These are phyloP conservation scores for Oncorhynchus clarkii DNA, from an alignment of 2,113 vertebrate genomes.

Conservation along the genomic window DNA sequence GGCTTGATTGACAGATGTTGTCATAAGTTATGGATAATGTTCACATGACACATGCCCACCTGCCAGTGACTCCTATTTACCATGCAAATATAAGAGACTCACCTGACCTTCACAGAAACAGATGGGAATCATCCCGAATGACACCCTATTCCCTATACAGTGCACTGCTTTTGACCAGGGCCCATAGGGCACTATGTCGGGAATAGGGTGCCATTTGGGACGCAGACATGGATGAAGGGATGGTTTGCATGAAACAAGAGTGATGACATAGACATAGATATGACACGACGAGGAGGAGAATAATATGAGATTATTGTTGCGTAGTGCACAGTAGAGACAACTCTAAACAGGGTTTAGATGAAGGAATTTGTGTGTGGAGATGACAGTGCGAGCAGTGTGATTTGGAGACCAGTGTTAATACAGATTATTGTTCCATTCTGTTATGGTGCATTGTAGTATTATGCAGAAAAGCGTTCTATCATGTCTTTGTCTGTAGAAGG, in stretches of 20 bases:
- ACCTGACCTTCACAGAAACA: conserved; percentile 1
- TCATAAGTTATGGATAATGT: neutral
- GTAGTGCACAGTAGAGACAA: neutral
- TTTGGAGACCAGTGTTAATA: neutral
- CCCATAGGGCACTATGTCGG: neutral
- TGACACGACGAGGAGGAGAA: neutral
- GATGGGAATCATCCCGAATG: too few relatives aligned
- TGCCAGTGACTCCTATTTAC: conserved; percentile 43
- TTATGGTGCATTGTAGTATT: too few relatives aligned
- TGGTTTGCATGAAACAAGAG: conserved; percentile 40
- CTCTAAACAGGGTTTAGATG: neutral
- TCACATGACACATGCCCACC: neutral
- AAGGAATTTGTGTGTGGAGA: neutral
- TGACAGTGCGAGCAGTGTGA: neutral
- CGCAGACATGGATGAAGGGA: neutral
- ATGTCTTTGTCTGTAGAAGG: too few relatives aligned
- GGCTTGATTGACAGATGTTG: neutral
- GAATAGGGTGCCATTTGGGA: too few relatives aligned
- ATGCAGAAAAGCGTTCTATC: too few relatives aligned
- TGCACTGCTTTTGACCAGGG: too few relatives aligned
- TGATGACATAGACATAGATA: neutral
- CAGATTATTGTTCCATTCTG: neutral
- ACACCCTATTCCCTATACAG: neutral
- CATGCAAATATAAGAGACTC: conserved; percentile 41
- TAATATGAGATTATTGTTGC: neutral